Evolutionary conservation across 2,888 invertebrate genomes (phyloP).

Genomic region (Antheraea yamamai): DNA sequence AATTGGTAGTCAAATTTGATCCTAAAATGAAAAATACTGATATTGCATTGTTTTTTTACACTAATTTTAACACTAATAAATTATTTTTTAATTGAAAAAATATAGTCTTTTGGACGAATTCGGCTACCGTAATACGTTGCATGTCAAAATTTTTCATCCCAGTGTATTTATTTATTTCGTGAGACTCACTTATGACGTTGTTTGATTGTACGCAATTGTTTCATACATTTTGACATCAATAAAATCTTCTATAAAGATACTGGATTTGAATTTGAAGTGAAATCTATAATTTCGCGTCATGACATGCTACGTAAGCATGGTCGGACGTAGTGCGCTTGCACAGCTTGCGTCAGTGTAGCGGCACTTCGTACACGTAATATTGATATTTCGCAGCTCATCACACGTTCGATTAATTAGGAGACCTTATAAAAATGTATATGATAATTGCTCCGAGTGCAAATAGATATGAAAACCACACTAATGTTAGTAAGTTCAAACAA

Average conservation of each 20-base stretch:
- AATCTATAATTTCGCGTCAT: too few species aligned
- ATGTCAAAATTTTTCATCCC: constrained; percentile 46
- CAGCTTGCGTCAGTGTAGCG: too few species aligned
- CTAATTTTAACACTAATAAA: constrained; percentile 27
- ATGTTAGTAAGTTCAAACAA: too few species aligned
- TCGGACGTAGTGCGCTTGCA: too few species aligned
- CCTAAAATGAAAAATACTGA: constrained; percentile 36
- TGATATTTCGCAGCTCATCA: too few species aligned
- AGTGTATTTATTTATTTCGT: constrained; percentile 21
- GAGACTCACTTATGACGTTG: background rate
- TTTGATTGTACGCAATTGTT: background rate
- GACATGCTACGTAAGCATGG: too few species aligned
- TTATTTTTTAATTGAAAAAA: constrained; percentile 32
- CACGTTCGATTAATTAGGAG: too few species aligned
- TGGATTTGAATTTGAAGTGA: too few species aligned
- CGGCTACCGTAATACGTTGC: constrained; percentile 65
- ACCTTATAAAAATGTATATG: too few species aligned
- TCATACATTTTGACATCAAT: constrained; percentile 12
- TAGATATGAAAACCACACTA: too few species aligned
- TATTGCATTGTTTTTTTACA: constrained; percentile 31
- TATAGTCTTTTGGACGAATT: constrained; percentile 78
- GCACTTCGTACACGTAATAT: too few species aligned
- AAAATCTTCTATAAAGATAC: background rate
- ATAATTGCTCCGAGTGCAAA: too few species aligned
- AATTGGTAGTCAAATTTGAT: constrained; percentile 72